Evolutionary conservation across 2,797 vertebrate genomes (phyloP).

Genomic region (Gymnopithys bicolor): DNA sequence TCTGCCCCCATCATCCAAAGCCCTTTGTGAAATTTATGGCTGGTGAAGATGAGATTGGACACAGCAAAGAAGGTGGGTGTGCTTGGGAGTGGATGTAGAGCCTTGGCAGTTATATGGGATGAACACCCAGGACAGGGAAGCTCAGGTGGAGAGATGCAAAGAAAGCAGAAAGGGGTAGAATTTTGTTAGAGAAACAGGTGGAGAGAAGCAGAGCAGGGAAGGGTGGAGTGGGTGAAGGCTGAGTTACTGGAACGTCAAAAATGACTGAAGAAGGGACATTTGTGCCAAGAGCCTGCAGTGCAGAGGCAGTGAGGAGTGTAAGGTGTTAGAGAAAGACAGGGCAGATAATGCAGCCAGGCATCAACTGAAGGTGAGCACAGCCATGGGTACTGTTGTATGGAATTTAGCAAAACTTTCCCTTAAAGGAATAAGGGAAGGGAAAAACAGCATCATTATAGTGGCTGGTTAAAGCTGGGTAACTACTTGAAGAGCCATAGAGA

Average conservation of each 20-base stretch:
- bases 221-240: background rate
- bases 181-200: background rate
- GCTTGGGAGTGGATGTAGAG: background rate
- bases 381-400: background rate
- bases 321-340: background rate
- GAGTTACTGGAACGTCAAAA: background rate
- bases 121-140: background rate
- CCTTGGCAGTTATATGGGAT: background rate
- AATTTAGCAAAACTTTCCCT: background rate
- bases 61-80: background rate
- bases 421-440: rapidly evolving
- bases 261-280: background rate
- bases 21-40: background rate
- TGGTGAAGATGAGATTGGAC: background rate
- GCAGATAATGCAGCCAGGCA: background rate
- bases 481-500: background rate
- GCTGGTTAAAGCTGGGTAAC: background rate
- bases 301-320: background rate
- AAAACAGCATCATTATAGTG: rapidly evolving
- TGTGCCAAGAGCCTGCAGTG: background rate
- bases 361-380: background rate
- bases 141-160: background rate
- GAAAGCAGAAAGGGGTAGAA: background rate
- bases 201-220: background rate
- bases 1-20: background rate